Conservation (phyloP, 2,797 vertebrate genomes). For the Atherinosoma microstoma region DNA sequence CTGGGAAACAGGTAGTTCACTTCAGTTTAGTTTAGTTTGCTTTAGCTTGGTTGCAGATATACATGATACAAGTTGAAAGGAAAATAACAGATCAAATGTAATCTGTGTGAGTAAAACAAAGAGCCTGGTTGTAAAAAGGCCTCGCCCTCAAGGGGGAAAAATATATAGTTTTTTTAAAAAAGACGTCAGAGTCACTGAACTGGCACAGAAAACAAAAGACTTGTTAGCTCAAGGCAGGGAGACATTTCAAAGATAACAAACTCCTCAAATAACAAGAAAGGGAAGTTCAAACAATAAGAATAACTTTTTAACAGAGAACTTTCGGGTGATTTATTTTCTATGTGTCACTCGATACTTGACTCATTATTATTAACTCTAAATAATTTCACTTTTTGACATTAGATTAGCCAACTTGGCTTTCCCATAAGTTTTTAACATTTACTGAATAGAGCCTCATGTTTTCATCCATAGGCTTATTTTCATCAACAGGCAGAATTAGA, state of each 20-base stretch:
- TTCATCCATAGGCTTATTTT: background rate
- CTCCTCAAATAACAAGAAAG: constrained; percentile 46
- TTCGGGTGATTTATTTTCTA: background rate
- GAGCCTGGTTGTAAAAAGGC: constrained; percentile 25
- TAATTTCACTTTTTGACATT: constrained; percentile 3
- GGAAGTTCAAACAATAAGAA: constrained; percentile 18
- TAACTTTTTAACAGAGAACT: constrained; percentile 15
- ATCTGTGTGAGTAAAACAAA: constrained; percentile 49
- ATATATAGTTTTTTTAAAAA: background rate
- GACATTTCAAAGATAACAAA: constrained; percentile 50
- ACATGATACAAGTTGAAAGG: constrained; percentile 29
- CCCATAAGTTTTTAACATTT: background rate
- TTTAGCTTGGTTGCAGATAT: constrained; percentile 13
- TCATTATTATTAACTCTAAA: background rate
- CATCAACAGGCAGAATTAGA: background rate
- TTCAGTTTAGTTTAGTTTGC: background rate
- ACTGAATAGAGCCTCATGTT: background rate
- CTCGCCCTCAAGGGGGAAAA: constrained; percentile 3
- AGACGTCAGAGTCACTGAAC: constrained; percentile 46
- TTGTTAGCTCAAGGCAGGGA: constrained; percentile 34
- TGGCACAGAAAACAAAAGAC: constrained; percentile 48
- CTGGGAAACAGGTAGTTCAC: constrained; percentile 90
- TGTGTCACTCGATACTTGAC: background rate
- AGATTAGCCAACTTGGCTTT: background rate
- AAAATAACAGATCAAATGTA: constrained; percentile 3